Conservation (phyloP, 2,797 vertebrate genomes). For the Notamacropus eugenii region DNA sequence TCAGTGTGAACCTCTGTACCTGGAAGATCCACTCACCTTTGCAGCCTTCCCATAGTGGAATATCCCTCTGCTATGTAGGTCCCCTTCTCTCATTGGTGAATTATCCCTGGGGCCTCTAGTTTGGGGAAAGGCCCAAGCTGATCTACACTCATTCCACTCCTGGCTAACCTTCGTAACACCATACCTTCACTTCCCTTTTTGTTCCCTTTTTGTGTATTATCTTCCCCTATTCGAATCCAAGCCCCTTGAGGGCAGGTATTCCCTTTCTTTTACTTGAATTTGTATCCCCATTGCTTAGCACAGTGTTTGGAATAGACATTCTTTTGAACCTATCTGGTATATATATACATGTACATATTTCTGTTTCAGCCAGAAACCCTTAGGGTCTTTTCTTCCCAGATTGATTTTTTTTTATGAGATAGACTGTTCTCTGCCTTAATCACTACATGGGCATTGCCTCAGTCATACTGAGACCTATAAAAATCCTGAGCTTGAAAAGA, state of each 20-base stretch:
- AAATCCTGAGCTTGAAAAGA: no score
- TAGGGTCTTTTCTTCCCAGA: no score
- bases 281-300: neutral
- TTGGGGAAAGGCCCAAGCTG: neutral
- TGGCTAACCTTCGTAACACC: neutral
- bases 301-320: neutral
- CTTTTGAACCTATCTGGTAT: no score
- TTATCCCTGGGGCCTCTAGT: neutral
- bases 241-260: neutral
- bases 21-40: neutral
- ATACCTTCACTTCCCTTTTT: neutral
- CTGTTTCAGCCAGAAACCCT: no score
- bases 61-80: neutral
- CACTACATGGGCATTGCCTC: no score
- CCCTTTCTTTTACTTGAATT: neutral
- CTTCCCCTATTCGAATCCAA: neutral
- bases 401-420: no score
- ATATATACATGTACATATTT: no score
- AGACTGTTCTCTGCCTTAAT: no score
- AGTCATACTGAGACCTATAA: no score
- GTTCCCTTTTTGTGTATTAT: neutral
- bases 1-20: neutral
- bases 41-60: neutral
- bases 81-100: neutral
- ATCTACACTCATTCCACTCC: neutral